Evolutionary conservation across 2,888 invertebrate species (phyloP), one percentile per base, ranked within the genome.

Genomic region (Slavum lentiscoides): DNA sequence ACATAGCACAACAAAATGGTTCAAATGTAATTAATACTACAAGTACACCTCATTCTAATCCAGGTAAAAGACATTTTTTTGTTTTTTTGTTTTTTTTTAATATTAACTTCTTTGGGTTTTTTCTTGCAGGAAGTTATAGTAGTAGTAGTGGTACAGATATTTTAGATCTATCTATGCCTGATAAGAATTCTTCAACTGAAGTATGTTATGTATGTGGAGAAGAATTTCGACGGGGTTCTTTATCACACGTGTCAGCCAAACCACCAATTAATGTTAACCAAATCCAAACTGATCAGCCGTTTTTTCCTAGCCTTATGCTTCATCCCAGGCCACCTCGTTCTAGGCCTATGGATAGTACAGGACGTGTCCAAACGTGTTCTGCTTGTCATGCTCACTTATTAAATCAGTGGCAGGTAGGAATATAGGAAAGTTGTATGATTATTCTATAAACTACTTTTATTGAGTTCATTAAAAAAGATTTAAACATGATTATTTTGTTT

Each of bases 181-280:
- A 95, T 87, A 95, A 95, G 88, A 95, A 95, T 88, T 93, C 94
- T 19, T 91, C 93, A 84, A 94, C 94, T 37, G 94, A 95, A 88
- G 94, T 95, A 75, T 94, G 94, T 87, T 95, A 95, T 87, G 93
- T 95, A 21, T 95, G 95, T 87, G 95, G 95, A 30, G 94, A 94
- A 86, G 94, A 95, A 87, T 93, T 92, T 87, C 91, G 92, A 84
- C 90, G 94, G 82, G 94, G 94, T 83, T 93, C 94, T 83, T 89
- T 95, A 49, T 91, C 91, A 85, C 92, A 93, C 84, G 89, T 91
- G 74, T 89, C 89, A 82, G 89, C 90, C 39, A 90, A 90, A 85
- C 89, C 89, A 84, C 85, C 88, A 84, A 86, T 87, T 81, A 87
- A 87, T 73, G 87, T 87, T 83, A 85, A 85, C 84, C 84, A 83